A percentile compares a stretch with the other conserved stretches of the same genome.
Conservation (phyloP, 2,113 vertebrate species). For the western clawed frog (Xenopus tropicalis) region DNA sequence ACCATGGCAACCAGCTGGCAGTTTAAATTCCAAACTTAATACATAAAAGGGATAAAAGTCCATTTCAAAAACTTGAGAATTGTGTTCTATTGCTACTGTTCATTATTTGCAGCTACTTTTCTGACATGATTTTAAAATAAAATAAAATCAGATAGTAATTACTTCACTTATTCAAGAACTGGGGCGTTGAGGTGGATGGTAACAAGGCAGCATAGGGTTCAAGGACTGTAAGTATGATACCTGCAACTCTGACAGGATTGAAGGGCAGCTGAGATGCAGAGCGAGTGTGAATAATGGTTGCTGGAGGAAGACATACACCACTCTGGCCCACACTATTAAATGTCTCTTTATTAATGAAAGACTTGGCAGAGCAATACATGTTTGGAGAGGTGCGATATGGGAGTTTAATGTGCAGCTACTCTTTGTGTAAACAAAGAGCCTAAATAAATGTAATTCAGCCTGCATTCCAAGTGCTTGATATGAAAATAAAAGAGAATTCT, state of each 20-base stretch:
- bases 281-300: slow-evolving; percentile 24
- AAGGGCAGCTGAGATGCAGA: slow-evolving; percentile 6
- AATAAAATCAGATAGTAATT: too few species aligned
- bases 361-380: slow-evolving; percentile 33
- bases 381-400: slow-evolving; percentile 37
- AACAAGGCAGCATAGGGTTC: background rate
- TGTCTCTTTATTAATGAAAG: slow-evolving; percentile 36
- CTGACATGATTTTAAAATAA: too few species aligned
- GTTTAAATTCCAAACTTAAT: too few species aligned
- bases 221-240: slow-evolving; percentile 18
- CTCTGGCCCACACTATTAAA: slow-evolving; percentile 33
- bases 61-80: too few species aligned
- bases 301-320: background rate
- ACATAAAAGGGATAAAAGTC: too few species aligned
- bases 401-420: slow-evolving; percentile 38
- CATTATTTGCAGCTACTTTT: too few species aligned
- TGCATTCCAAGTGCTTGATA: slow-evolving; percentile 38
- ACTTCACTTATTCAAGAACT: too few species aligned
- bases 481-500: slow-evolving; percentile 43
- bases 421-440: slow-evolving; percentile 37
- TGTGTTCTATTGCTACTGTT: too few species aligned
- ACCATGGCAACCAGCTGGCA: too few species aligned
- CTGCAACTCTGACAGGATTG: slow-evolving; percentile 18
- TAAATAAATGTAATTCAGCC: slow-evolving; percentile 40
- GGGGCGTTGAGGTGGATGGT: too few species aligned